Base-by-base conservation (phyloP, 2,113 vertebrate species). In the Nesogale talazaci region DNA sequence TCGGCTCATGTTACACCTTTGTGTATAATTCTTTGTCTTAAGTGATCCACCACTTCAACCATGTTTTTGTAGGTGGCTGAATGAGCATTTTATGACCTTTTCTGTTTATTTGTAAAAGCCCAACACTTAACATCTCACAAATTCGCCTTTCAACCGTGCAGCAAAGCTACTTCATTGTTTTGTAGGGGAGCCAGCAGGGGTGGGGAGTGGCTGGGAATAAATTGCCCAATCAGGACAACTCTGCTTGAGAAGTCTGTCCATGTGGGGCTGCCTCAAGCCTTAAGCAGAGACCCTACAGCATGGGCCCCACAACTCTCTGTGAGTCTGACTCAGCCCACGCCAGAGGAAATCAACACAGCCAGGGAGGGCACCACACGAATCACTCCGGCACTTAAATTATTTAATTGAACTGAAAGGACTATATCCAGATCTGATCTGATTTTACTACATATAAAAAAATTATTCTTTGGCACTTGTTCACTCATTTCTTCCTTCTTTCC, bases 381-480 rank as follows among this genome's bases (percentile, higher is more conserved):
- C 63, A 70, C 65, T 93, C 83, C 88, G 29, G 10, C 36, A 67
- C n/a, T 57, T 40, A 86, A 79, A 86, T 74, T 74, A 77, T 72
- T 86, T 87, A 36, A 52, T 38, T 90, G 40, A 10, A 56, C n/a
- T 25, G 29, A 63, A 29, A 80, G 46, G 22, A 42, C 63, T 61
- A 15, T 65, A 40, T 63, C 57, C 34, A 92, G 16, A 74, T 42
- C 65, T 31, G 3, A 56, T 46, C 61, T 38, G 59, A 63, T 92
- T 94, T 91, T 63, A 61, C 72, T 79, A 8, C 46, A 15, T 61
- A n/a, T n/a, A n/a, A 72, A 94, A 89, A 70, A 52, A 40, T 17
- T 89, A 61, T 92, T 92, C 17, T 9, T 83, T 22, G 65, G 23
- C 23, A 59, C 86, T 93, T 82, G 15, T 91, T 92, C 42, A 72